Base-by-base conservation (phyloP, 2,888 invertebrate genomes). In the Rotaria magnacalcarata region DNA sequence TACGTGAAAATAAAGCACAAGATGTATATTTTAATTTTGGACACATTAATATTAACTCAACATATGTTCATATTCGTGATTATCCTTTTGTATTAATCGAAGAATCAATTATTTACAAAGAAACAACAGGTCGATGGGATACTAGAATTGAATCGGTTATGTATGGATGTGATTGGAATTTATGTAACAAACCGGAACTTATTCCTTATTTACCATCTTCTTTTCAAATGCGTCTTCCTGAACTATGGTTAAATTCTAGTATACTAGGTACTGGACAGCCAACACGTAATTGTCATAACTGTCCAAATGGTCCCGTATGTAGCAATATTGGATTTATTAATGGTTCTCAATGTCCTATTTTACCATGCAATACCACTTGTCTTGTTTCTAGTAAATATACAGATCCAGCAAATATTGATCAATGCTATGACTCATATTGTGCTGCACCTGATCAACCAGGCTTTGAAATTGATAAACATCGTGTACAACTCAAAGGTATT, bases 351-450 rank as follows among this genome's bases (percentile, higher is more conserved):
- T 80, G 80, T 80, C 80, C 80, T 10, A 47, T 47, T 21, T 24
- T 47, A 14, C 8, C 21, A 7, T 80, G 80, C 11, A 80, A 80
- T 47, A 47, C 21, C 10, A 80, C 80, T 1, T 80, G 80, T 47
- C 47, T 80, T 5, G 43, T 80, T 47, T 47, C 47, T 10, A 47
- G 47, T n/a, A 19, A 1, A 47, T 43, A 16, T 47, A n/a, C 24
- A 19, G n/a, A 47, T n/a, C 47, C 80, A 24, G 47, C 8, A 8
- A 6, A 14, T n/a, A 47, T 2, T 47, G 19, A 41, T 14, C 19
- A 19, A 47, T 80, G 80, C n/a, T 80, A 80, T 80, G n/a, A 80
- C 47, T 80, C 80, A 14, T 47, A 10, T 47, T 80, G 80, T n/a
- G 43, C 80, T 24, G n/a, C 80, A 47, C 2, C 24, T 10, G 80